Percentiles rank a stretch among this genome's conserved stretches.
Conservation (phyloP, 2,113 vertebrate species). For the Catharus minimus region DNA sequence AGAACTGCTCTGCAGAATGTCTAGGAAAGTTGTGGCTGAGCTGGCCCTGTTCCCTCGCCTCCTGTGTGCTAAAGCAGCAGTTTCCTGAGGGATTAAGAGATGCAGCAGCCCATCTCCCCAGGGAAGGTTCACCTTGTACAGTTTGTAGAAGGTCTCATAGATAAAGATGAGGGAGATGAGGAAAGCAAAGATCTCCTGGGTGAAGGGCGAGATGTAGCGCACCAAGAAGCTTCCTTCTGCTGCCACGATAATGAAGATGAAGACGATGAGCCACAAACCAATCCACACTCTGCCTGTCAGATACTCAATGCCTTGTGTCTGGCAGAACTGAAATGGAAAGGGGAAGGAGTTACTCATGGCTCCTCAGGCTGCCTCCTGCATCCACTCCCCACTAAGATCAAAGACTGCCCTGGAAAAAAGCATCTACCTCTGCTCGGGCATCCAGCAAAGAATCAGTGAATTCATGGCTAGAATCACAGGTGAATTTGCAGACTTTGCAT, state of each 20-base stretch:
- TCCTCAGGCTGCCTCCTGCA: neutral
- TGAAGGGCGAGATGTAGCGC: slow-evolving; percentile 96
- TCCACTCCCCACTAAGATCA: neutral
- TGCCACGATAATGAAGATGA: slow-evolving; percentile 92
- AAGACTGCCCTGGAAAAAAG: neutral
- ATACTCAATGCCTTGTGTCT: slow-evolving; percentile 90
- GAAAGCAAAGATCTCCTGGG: slow-evolving; percentile 98
- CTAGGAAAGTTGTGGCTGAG: slow-evolving; percentile 11
- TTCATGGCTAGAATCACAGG: neutral
- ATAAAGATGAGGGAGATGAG: slow-evolving; percentile 99
- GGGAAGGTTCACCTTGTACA: slow-evolving; percentile 84
- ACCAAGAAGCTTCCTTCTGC: slow-evolving; percentile 96
- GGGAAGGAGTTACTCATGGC: neutral
- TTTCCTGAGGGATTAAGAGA: neutral
- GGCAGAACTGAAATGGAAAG: slow-evolving; percentile 87
- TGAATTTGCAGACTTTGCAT: neutral
- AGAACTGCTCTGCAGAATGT: neutral
- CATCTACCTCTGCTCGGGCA: neutral
- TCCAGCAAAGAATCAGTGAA: neutral
- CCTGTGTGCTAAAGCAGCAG: neutral
- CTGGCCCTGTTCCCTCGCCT: neutral
- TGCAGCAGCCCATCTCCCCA: neutral
- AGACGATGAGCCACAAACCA: slow-evolving; percentile 94
- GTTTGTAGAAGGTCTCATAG: slow-evolving; percentile 95
- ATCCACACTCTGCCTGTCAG: slow-evolving; percentile 97